These are phyloP conservation scores for Troilus luridus DNA, from an alignment of 2,888 invertebrate genomes.

Conservation along the genomic window DNA sequence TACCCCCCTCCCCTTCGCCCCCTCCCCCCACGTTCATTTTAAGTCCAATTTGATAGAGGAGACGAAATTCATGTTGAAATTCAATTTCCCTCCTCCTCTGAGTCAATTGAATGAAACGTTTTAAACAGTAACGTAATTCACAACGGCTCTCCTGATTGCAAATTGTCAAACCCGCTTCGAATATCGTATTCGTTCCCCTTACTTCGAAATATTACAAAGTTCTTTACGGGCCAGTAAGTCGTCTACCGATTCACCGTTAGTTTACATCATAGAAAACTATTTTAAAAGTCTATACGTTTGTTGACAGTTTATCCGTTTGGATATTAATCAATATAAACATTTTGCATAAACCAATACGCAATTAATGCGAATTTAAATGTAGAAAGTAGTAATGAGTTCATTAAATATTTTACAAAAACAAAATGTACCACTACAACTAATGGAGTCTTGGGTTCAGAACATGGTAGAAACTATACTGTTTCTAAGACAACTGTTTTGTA, in stretches of 20 bases:
- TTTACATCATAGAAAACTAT: background rate
- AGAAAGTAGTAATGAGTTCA: no score
- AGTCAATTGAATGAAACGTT: conserved; percentile 30
- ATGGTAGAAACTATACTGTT: no score
- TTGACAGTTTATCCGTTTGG: background rate
- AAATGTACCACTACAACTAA: no score
- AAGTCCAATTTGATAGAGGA: background rate
- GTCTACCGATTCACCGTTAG: background rate
- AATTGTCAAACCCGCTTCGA: background rate
- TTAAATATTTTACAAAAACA: no score
- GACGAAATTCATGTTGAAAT: background rate
- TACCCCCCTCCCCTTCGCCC: no score
- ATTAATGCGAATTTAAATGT: no score
- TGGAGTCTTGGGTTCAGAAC: no score
- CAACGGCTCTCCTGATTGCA: background rate
- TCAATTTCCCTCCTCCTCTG: background rate
- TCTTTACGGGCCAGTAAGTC: background rate
- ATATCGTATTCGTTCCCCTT: background rate
- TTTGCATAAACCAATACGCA: no score
- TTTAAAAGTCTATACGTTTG: background rate
- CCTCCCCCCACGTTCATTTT: background rate
- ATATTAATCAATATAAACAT: no score
- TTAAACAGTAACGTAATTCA: conserved; percentile 33
- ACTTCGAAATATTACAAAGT: background rate
- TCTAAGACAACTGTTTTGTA: no score